Evolutionary conservation across 2,888 invertebrate genomes (phyloP).

Genomic region (Spisula subtruncata): DNA sequence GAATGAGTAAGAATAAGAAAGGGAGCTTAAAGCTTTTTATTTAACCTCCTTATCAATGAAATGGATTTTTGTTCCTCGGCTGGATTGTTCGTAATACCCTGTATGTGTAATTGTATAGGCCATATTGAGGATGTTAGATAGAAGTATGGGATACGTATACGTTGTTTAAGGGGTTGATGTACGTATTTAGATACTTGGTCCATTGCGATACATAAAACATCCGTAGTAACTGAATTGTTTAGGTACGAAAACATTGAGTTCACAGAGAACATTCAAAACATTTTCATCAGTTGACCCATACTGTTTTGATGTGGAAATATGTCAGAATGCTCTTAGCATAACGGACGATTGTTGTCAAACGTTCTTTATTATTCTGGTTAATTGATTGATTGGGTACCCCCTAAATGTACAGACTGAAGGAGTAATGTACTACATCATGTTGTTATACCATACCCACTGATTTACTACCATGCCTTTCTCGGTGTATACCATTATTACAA

Average conservation of each 20-base stretch:
- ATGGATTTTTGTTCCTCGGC: background rate
- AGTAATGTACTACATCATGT: background rate
- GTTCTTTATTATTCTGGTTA: background rate
- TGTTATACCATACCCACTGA: background rate
- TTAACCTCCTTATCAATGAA: background rate
- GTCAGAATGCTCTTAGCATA: conserved; percentile 18
- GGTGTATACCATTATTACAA: background rate
- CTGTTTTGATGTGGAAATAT: background rate
- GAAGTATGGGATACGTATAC: too few relatives aligned
- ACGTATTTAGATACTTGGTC: too few relatives aligned
- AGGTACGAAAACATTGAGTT: background rate
- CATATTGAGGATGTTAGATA: background rate
- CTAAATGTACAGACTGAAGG: background rate
- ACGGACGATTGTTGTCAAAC: background rate
- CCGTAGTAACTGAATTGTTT: background rate
- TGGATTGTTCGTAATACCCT: background rate
- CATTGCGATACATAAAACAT: too few relatives aligned
- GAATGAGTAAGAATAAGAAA: background rate
- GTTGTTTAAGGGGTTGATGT: too few relatives aligned
- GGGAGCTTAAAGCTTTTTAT: background rate
- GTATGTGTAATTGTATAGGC: background rate
- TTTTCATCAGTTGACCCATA: background rate
- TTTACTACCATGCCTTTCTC: background rate
- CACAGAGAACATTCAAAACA: background rate
- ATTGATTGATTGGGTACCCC: conserved; percentile 2